Evolutionary conservation across 2,888 invertebrate species (phyloP).

Genomic region (Taenaris catops): DNA sequence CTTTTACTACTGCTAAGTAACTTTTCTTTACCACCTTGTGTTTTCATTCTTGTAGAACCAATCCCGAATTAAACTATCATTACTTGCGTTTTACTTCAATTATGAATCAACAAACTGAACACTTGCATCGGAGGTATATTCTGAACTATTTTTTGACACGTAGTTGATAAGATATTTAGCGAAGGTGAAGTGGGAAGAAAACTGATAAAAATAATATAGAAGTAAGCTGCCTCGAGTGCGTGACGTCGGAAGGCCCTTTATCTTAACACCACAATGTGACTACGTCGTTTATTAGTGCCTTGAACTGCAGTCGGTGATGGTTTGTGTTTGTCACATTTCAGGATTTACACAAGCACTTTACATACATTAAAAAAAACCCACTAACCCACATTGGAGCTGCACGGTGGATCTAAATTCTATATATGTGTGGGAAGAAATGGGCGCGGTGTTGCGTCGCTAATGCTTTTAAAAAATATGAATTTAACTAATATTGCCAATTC

Average conservation of each 20-base stretch:
- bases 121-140: conserved; percentile 18
- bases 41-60: conserved; percentile 65
- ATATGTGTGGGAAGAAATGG: too few relatives aligned
- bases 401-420: too few relatives aligned
- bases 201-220: conserved; percentile 55
- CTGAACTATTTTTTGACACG: conserved; percentile 28
- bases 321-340: conserved; percentile 29
- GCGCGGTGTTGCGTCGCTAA: too few relatives aligned
- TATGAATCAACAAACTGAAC: conserved; percentile 11
- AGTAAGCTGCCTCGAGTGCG: conserved; percentile 48
- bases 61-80: conserved; percentile 19
- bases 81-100: conserved; percentile 16
- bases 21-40: conserved; percentile 45
- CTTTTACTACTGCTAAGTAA: conserved; percentile 38
- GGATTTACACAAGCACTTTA: conserved; percentile 46
- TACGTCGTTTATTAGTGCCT: conserved; percentile 57
- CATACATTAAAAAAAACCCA: too few relatives aligned
- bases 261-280: conserved; percentile 53
- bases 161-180: conserved; percentile 57
- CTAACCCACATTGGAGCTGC: too few relatives aligned
- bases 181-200: conserved; percentile 50
- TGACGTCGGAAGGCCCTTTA: conserved; percentile 55
- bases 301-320: conserved; percentile 34
- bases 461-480: too few relatives aligned
- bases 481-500: too few relatives aligned